A percentile compares a stretch with the other conserved stretches of the same genome.
Evolutionary conservation across 2,113 vertebrate genomes (phyloP).

Genomic region (Onychostoma macrolepis): DNA sequence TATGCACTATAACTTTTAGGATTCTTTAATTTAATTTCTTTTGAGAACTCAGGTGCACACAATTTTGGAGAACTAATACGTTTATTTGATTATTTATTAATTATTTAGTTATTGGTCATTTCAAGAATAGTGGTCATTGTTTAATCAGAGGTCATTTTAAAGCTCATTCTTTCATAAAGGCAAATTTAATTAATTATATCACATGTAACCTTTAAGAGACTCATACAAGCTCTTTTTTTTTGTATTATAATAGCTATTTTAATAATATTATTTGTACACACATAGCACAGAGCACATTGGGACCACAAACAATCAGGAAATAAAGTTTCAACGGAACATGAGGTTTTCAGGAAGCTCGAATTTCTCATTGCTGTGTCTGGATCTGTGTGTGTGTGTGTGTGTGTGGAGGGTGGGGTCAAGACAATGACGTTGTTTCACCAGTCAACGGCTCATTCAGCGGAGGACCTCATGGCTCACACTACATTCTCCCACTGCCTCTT

Average conservation of each 20-base stretch:
- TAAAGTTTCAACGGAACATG: not conserved
- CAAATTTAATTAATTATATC: no score
- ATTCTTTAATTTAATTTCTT: not conserved
- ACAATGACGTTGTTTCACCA: constrained; percentile 9
- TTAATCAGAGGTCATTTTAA: not conserved
- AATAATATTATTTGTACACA: not conserved
- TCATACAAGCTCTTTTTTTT: not conserved
- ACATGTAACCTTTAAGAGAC: not conserved
- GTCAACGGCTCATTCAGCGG: not conserved
- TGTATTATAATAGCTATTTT: not conserved
- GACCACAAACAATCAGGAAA: not conserved
- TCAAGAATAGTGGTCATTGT: not conserved
- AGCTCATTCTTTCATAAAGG: not conserved
- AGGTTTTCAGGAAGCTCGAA: not conserved
- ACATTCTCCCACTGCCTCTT: not conserved
- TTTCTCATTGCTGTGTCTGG: constrained; percentile 18
- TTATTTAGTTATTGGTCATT: no score
- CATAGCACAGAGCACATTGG: not conserved
- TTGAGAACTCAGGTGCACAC: not conserved
- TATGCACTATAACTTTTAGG: no score
- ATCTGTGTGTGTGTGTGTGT: not conserved
- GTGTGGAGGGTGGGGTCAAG: constrained; percentile 29
- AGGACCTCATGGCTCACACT: not conserved
- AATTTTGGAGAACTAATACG: not conserved
- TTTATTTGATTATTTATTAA: not conserved